Percentiles rank a stretch among this genome's conserved stretches.
Conservation (phyloP, 2,888 invertebrate species). For the Stenchaetothrips biformis region DNA sequence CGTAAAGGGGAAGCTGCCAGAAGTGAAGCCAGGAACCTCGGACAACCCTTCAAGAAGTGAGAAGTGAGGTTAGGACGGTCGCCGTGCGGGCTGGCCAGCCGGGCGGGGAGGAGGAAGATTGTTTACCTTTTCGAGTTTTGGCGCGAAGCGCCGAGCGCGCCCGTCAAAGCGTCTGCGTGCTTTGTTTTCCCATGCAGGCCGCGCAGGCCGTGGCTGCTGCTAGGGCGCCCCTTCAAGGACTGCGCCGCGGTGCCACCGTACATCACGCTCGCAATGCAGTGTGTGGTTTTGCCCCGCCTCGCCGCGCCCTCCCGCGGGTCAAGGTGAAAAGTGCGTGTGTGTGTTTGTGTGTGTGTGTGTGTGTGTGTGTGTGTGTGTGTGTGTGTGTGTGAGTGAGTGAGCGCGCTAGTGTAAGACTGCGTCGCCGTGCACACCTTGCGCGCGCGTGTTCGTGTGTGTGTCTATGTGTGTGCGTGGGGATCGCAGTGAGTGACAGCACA, state of each 20-base stretch:
- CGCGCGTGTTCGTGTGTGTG: not conserved
- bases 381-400: not conserved
- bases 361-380: not conserved
- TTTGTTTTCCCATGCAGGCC: not conserved
- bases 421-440: no score
- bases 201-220: not conserved
- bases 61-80: no score
- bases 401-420: no score
- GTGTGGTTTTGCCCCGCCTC: not conserved
- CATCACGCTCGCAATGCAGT: not conserved
- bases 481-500: not conserved
- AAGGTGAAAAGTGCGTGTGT: not conserved
- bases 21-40: no score
- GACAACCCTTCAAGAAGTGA: no score
- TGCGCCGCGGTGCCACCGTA: not conserved
- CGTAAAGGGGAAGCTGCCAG: no score
- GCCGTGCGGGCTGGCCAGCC: no score
- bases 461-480: not conserved
- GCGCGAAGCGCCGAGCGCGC: no score
- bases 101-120: no score
- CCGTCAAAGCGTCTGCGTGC: not conserved
- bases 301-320: not conserved
- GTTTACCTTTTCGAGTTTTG: no score
- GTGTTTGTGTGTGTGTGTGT: not conserved
- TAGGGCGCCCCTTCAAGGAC: not conserved